Evolutionary conservation across 2,113 vertebrate genomes (phyloP).

Genomic region (Leptobrachium leishanense): DNA sequence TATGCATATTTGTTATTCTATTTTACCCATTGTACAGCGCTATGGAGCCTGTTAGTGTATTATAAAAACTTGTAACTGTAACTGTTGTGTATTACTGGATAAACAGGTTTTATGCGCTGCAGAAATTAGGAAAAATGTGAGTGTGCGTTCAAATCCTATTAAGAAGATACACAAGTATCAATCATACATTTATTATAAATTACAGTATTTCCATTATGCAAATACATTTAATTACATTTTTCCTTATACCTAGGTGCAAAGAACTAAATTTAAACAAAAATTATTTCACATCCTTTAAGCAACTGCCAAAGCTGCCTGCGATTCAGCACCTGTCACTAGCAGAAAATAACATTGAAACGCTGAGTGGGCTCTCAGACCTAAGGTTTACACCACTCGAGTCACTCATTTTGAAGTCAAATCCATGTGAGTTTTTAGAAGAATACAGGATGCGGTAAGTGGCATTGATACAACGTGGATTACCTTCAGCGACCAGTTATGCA

Average conservation of each 20-base stretch:
- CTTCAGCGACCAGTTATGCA: too few relatives aligned
- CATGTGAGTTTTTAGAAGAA: constrained; percentile 85
- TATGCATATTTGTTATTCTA: too few relatives aligned
- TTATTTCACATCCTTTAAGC: constrained; percentile 82
- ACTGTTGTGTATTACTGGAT: too few relatives aligned
- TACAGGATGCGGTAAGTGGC: constrained; percentile 81
- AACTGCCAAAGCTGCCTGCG: constrained; percentile 87
- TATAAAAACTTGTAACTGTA: too few relatives aligned
- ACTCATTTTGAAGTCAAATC: constrained; percentile 81
- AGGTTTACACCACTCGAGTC: constrained; percentile 74
- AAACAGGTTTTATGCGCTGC: too few relatives aligned
- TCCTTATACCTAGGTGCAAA: constrained; percentile 78
- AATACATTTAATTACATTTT: constrained; percentile 7
- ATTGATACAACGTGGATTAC: too few relatives aligned
- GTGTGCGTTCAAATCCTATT: too few relatives aligned
- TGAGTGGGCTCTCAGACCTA: constrained; percentile 77
- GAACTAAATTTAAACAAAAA: constrained; percentile 88
- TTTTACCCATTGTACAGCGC: too few relatives aligned
- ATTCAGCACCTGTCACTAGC: constrained; percentile 86
- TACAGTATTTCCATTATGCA: not conserved
- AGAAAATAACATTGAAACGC: constrained; percentile 82
- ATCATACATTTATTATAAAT: too few relatives aligned
- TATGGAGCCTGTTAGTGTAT: too few relatives aligned
- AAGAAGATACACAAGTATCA: too few relatives aligned
- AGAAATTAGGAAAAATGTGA: too few relatives aligned